phyloP scores from a whole-genome alignment of 35 echinoderm and acorn worm species.

The Eucidaris tribuloides region DNA sequence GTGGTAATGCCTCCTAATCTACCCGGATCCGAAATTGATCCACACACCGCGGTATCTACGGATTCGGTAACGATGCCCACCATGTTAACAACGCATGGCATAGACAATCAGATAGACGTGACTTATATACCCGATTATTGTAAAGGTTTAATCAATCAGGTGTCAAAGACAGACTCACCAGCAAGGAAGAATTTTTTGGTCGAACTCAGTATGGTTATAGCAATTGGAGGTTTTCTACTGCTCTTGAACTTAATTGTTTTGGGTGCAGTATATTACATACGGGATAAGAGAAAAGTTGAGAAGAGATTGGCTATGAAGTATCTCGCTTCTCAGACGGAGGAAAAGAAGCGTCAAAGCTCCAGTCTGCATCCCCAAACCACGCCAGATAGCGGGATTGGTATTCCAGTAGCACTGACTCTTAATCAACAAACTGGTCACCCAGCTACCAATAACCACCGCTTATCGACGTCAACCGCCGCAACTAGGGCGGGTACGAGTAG shows the following conservation, averaged over 20 bases:
- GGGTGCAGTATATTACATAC: constrained; percentile 70
- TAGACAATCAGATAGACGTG: constrained; percentile 1
- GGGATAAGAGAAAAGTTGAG: constrained; percentile 81
- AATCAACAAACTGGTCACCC: constrained; percentile 4
- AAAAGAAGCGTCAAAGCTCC: constrained; percentile 55
- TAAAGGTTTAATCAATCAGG: not conserved
- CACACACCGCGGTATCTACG: not conserved
- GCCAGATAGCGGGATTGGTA: constrained; percentile 66
- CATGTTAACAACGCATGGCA: not conserved
- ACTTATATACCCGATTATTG: not conserved
- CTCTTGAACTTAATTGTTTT: constrained; percentile 73
- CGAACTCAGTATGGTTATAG: constrained; percentile 84
- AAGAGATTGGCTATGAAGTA: constrained; percentile 82
- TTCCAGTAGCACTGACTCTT: not conserved
- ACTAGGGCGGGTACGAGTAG: not conserved
- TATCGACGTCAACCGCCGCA: not conserved
- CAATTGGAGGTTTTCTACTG: constrained; percentile 67
- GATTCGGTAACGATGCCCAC: not conserved
- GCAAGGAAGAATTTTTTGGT: constrained; percentile 34
- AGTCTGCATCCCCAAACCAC: constrained; percentile 56
- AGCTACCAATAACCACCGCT: not conserved
- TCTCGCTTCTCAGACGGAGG: constrained; percentile 57
- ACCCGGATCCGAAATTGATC: not conserved
- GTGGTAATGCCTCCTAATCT: not conserved
- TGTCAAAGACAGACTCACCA: not conserved